phyloP scores from a whole-genome alignment of 2,797 vertebrate genomes.

The Rhabdomys pumilio region DNA sequence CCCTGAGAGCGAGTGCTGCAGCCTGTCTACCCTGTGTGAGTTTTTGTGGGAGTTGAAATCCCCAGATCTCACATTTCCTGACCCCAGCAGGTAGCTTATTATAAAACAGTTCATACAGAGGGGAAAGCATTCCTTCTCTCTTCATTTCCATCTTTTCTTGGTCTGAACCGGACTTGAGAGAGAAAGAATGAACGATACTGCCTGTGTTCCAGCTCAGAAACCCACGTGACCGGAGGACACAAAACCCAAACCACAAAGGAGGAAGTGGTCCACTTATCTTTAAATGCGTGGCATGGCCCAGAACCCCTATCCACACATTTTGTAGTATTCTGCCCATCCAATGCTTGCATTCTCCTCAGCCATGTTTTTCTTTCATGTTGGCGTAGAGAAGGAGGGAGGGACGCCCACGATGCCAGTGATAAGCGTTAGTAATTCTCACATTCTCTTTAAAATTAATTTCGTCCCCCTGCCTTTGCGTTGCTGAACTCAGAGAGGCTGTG shows the following conservation, averaged over 20 bases:
- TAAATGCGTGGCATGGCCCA: not conserved
- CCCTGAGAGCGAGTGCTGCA: slow-evolving; percentile 82
- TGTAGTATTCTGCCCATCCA: rapidly evolving
- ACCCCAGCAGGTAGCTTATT: slow-evolving; percentile 90
- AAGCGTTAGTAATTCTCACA: not conserved
- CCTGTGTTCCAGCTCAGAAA: not conserved
- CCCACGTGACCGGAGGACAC: rapidly evolving
- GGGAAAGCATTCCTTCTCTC: slow-evolving; percentile 80
- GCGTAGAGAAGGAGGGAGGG: too few relatives aligned
- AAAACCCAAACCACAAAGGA: not conserved
- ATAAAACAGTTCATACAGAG: slow-evolving; percentile 84
- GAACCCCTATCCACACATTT: not conserved
- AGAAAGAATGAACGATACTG: not conserved
- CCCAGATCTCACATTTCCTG: slow-evolving; percentile 80
- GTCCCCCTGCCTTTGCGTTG: not conserved
- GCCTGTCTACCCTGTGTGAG: slow-evolving; percentile 86
- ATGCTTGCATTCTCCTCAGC: not conserved
- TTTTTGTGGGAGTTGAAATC: slow-evolving; percentile 79
- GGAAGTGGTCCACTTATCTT: not conserved
- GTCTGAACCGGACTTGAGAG: slow-evolving; percentile 48
- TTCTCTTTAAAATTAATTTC: not conserved
- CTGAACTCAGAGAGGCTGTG: not conserved
- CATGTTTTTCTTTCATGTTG: not conserved
- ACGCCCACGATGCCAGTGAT: rapidly evolving
- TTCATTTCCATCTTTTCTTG: slow-evolving; percentile 83